Evolutionary conservation across 2,888 invertebrate species (phyloP).

Genomic region (Sminthurinus aureus): DNA sequence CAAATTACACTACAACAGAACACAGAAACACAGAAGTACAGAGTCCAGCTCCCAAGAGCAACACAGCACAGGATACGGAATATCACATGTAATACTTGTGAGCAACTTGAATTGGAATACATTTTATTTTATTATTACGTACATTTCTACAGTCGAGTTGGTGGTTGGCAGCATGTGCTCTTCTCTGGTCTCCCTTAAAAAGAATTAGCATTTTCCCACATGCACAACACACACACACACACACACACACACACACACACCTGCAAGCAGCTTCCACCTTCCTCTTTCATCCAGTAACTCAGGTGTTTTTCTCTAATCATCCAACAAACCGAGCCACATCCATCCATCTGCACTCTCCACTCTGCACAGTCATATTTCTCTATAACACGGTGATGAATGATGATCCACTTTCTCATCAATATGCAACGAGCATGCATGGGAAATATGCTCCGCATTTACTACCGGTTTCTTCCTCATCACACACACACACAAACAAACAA

Average conservation of each 20-base stretch:
- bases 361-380: not conserved
- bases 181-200: not conserved
- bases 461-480: not conserved
- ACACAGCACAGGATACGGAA: too few relatives aligned
- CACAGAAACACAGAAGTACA: too few relatives aligned
- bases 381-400: not conserved
- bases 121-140: too few relatives aligned
- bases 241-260: slow-evolving; percentile 31
- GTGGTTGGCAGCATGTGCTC: slow-evolving; percentile 22
- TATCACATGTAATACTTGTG: not conserved
- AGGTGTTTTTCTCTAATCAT: slow-evolving; percentile 40
- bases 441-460: not conserved
- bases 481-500: too few relatives aligned
- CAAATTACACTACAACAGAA: too few relatives aligned
- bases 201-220: slow-evolving; percentile 46
- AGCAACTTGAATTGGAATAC: not conserved
- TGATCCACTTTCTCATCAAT: slow-evolving; percentile 37
- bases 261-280: slow-evolving; percentile 31
- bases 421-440: slow-evolving; percentile 28
- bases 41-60: too few relatives aligned
- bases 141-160: too few relatives aligned
- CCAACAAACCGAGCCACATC: slow-evolving; percentile 20
- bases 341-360: too few relatives aligned
- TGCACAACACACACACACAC: slow-evolving; percentile 22
- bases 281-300: slow-evolving; percentile 39